Base-by-base conservation (phyloP, 1,140 invertebrate species). In the Pseudomyrmex cubaensis region DNA sequence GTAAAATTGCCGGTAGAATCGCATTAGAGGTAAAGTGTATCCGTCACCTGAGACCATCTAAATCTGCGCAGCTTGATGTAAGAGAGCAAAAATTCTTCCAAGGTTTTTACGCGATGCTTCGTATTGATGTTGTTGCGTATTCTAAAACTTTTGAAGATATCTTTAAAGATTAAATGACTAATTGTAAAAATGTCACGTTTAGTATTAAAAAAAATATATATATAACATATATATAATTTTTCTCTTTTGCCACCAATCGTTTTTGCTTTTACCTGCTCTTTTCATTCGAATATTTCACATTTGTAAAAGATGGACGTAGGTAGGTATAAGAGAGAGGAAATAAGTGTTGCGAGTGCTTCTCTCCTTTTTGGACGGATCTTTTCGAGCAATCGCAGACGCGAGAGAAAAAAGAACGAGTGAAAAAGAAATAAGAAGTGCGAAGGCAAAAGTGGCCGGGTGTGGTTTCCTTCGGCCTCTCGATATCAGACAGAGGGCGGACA, bases 1-100 rank as follows among this genome's bases (percentile, higher is more conserved):
- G 90, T 91, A 91, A 92, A 92, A 92, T 92, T 92, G 88, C 89
- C 62, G 66, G 85, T 66, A 86, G 85, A 85, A 91, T 90, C 77
- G 85, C 66, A 89, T 92, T 92, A 91, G 85, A 87, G 82, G 64
- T 77, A 85, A 85, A 83, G 74, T 87, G 66, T 70, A 64, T 74
- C 69, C 61, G 56, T 85, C 89, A 88, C 84, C 70, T 86, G 90
- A 70, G 86, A 75, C 66, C 22, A 52, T 13, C 12, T 13, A 8
- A 83, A 83, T 17, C 52, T 35, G 12, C 35, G 35, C n/a, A 0
- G 12, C 35, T 10, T 66, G 35, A 35, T 35, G 10, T n/a, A 52
- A 67, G 48, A 54, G 10, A 9, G 44, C 35, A 54, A 22, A n/a
- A 4, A 22, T 61, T 35, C 22, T 77, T 22, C n/a, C n/a, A 54